phyloP scores from a whole-genome alignment of 2,797 vertebrate genomes.

The Decapterus maruadsi region DNA sequence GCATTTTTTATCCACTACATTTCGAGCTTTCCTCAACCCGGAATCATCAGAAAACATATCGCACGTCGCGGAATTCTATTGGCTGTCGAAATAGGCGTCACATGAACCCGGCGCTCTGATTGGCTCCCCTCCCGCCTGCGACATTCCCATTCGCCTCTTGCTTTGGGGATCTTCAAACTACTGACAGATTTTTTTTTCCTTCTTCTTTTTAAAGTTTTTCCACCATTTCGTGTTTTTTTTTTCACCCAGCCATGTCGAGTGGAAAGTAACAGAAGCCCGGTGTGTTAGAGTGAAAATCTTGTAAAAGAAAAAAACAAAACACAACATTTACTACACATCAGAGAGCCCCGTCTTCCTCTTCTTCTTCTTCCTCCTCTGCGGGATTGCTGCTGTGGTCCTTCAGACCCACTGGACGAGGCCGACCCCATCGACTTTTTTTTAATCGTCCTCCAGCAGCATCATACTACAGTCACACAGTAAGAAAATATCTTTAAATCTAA shows the following conservation, averaged over 20 bases:
- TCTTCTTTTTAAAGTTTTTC: conserved; percentile 17
- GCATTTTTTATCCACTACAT: neutral
- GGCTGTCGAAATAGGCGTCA: conserved; percentile 37
- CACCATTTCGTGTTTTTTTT: neutral
- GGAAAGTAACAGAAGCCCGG: neutral
- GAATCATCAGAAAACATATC: conserved; percentile 1
- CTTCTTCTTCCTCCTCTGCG: conserved; percentile 1
- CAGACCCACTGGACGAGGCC: conserved; percentile 66
- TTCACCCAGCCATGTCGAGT: neutral
- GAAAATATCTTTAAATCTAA: conserved; percentile 20
- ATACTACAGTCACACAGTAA: conserved; percentile 71
- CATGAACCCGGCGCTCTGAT: conserved; percentile 38
- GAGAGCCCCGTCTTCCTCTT: neutral
- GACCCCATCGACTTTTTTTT: conserved; percentile 55
- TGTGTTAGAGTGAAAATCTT: neutral
- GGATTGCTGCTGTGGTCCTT: conserved; percentile 48
- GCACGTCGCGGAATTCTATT: conserved; percentile 67
- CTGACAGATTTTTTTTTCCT: neutral
- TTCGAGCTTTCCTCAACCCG: conserved; percentile 13
- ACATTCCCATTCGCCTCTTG: conserved; percentile 32
- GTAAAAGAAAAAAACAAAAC: neutral
- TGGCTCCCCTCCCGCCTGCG: conserved; percentile 46
- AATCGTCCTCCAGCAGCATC: conserved; percentile 51
- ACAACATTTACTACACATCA: neutral
- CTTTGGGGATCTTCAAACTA: conserved; percentile 26